These are phyloP conservation scores for Oligia latruncula DNA, from an alignment of 2,888 invertebrate genomes.

Conservation along the genomic window DNA sequence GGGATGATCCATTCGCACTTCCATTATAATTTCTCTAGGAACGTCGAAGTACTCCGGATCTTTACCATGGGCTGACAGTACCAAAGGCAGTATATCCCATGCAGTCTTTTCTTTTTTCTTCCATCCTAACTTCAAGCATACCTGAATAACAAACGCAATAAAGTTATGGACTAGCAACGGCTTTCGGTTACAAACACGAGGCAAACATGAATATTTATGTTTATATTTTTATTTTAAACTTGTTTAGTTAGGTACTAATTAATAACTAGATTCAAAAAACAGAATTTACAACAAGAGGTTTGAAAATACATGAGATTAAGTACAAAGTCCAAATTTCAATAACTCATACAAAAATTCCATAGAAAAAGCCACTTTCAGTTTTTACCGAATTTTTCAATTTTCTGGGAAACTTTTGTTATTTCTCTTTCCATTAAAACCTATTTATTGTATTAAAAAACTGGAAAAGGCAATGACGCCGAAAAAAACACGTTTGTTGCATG, in stretches of 20 bases:
- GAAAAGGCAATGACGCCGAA: too few species aligned
- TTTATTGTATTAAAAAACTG: too few species aligned
- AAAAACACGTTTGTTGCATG: too few species aligned
- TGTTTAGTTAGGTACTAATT: not conserved
- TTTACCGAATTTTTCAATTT: too few species aligned
- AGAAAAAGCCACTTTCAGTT: too few species aligned
- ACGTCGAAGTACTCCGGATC: slow-evolving; percentile 98
- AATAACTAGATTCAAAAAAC: not conserved
- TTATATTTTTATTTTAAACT: not conserved
- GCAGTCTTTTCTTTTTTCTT: slow-evolving; percentile 92
- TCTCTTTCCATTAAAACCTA: too few species aligned
- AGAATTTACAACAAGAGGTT: too few species aligned
- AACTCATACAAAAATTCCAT: too few species aligned
- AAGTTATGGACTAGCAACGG: too few species aligned
- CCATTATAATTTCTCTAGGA: slow-evolving; percentile 95
- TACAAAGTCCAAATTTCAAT: too few species aligned
- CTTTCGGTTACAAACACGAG: not conserved
- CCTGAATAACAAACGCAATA: slow-evolving; percentile 83
- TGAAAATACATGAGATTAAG: too few species aligned
- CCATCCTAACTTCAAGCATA: slow-evolving; percentile 97
- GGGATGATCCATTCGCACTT: slow-evolving; percentile 96
- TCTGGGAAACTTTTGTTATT: too few species aligned
- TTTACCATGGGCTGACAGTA: slow-evolving; percentile 97
- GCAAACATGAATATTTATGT: not conserved
- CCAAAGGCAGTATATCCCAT: slow-evolving; percentile 97